Evolutionary conservation across 2,888 invertebrate species (phyloP), one percentile per base, ranked within the genome.

Genomic region (Clunio marinus): DNA sequence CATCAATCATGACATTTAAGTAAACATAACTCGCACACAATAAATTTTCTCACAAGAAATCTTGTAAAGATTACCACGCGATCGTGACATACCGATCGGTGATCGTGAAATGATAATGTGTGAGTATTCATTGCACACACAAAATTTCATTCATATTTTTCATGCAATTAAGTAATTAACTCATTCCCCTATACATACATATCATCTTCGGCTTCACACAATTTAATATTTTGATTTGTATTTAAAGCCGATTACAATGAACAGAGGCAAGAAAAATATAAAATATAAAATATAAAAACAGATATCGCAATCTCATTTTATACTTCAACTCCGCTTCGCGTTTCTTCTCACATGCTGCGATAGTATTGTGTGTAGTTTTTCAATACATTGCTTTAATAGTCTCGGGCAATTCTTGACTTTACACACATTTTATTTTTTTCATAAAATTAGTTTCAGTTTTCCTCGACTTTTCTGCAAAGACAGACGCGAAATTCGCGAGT

Each of bases 401-500:
- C 59, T 10, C 59, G 20, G 32, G 17, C 51, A 15, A 35, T 17
- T 35, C 59, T 35, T 28, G 7, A 5, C 15, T 59, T 20, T 59
- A 32, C 27, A 57, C 57, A 45, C 45, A 32, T 32, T 32, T 32
- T 32, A 32, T 7, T 7, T 10, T 32, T 32, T 10, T 4, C 10
- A 66, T 27, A 41, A 66, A 32, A 32, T 51, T 13, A 55, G 15
- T 45, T 55, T 66, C 55, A 66, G 66, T 66, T 66, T 66, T 66
- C 66, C 51, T 66, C 66, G 66, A 55, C 46, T 55, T 55, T 55
- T 66, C 66, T 66, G 66, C 66, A 66, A 32, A 45, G 46, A 15
- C 66, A 46, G 66, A 66, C 66, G 66, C 66, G 46, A 66, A 62
- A 66, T 25, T 41, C 28, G 46, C 63, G 63, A 41, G n/a, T n/a